Evolutionary conservation across 2,888 invertebrate species (phyloP).

Genomic region (Odontothrips loti): DNA sequence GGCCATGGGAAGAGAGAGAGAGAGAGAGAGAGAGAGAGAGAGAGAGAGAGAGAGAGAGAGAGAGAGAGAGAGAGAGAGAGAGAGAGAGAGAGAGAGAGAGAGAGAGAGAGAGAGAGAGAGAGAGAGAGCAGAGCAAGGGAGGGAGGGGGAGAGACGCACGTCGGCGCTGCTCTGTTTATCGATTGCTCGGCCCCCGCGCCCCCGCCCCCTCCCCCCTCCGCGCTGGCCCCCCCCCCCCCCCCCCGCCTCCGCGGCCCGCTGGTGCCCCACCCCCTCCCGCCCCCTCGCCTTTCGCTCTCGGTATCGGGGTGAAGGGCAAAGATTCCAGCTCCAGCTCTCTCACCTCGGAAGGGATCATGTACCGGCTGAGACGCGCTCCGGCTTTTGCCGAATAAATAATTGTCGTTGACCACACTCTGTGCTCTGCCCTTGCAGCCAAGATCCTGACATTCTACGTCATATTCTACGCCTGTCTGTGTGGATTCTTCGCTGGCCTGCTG

Average conservation of each 20-base stretch:
- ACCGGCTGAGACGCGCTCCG: too few species aligned
- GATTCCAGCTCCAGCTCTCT: neutral
- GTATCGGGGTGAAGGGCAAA: conserved; percentile 23
- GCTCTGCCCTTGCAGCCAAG: conserved; percentile 63
- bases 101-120: neutral
- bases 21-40: neutral
- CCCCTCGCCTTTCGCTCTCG: conserved; percentile 27
- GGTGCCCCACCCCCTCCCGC: neutral
- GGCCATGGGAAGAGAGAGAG: too few species aligned
- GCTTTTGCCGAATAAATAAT: neutral
- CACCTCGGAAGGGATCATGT: too few species aligned
- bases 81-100: neutral
- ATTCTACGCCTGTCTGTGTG: conserved; percentile 87
- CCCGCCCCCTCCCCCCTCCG: conserved; percentile 13
- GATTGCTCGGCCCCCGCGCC: conserved; percentile 28
- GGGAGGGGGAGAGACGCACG: neutral
- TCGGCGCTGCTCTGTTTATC: conserved; percentile 27
- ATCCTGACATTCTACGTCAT: conserved; percentile 93
- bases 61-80: conserved; percentile 20
- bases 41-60: conserved; percentile 30
- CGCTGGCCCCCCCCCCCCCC: neutral
- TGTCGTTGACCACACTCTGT: neutral
- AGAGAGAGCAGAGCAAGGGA: neutral
- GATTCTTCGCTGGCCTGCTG: conserved; percentile 92
- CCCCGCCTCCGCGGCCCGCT: conserved; percentile 1